Percentiles rank a stretch among this genome's conserved stretches.
phyloP scores from a whole-genome alignment of 2,113 vertebrate genomes.

The Epinephelus fuscoguttatus region DNA sequence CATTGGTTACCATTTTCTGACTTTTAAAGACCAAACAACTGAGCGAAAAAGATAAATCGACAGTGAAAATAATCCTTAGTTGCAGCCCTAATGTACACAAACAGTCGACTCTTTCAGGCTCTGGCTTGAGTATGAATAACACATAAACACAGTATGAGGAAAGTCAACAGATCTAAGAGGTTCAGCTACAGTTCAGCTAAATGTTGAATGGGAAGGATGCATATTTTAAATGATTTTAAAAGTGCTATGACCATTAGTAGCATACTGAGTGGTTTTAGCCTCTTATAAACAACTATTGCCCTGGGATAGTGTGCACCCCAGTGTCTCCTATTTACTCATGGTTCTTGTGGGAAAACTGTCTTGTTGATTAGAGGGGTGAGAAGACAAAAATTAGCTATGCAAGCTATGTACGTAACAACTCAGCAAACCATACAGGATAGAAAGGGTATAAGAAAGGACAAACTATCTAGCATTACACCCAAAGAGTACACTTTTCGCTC shows the following conservation, averaged over 20 bases:
- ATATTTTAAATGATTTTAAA: conserved; percentile 16
- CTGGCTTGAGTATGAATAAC: background rate
- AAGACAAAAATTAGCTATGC: background rate
- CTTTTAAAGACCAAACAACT: no score
- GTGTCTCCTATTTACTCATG: background rate
- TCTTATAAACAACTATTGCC: background rate
- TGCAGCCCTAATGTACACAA: no score
- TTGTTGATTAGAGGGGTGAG: conserved; percentile 1
- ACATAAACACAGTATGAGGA: background rate
- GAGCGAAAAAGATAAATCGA: no score
- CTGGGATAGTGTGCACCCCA: background rate
- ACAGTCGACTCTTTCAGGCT: background rate
- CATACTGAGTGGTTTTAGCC: background rate
- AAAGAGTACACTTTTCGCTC: background rate
- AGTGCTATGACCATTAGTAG: background rate
- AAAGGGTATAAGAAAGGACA: background rate
- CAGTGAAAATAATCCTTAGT: no score
- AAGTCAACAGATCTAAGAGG: background rate
- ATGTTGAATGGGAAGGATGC: conserved; percentile 1
- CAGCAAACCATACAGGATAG: background rate
- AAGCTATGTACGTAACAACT: background rate
- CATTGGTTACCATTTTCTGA: no score
- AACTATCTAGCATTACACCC: background rate
- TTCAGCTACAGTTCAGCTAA: background rate
- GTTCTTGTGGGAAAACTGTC: background rate